Conservation (phyloP, 2,888 invertebrate genomes). For the Spisula solida region DNA sequence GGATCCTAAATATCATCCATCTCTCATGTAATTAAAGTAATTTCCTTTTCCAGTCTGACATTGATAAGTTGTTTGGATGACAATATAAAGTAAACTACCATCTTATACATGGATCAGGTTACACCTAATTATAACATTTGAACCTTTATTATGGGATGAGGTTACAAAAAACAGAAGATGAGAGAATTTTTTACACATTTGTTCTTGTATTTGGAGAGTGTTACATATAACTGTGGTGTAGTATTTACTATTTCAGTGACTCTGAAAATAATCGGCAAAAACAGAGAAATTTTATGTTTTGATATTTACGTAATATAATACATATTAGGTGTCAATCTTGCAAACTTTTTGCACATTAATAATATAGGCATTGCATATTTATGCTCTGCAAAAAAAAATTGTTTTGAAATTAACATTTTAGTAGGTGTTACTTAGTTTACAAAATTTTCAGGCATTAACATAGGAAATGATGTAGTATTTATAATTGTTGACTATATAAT, state of each 20-base stretch:
- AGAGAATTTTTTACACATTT: neutral
- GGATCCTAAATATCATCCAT: neutral
- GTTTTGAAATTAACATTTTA: too few relatives aligned
- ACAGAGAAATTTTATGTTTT: neutral
- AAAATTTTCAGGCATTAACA: neutral
- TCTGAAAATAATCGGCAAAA: neutral
- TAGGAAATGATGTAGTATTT: neutral
- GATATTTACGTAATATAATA: neutral
- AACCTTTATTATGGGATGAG: neutral
- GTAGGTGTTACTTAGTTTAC: too few relatives aligned
- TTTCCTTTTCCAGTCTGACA: neutral
- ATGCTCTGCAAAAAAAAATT: neutral
- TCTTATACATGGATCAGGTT: neutral
- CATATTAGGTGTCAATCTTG: too few relatives aligned
- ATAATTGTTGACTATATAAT: neutral
- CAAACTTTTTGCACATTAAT: too few relatives aligned
- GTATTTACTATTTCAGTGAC: neutral
- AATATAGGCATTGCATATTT: too few relatives aligned
- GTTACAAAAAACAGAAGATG: neutral
- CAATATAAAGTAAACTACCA: neutral
- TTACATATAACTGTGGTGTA: neutral
- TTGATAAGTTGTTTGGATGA: neutral
- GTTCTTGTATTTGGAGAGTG: neutral
- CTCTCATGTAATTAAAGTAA: conserved; percentile 4
- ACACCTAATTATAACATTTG: neutral